Base-by-base conservation (phyloP, 2,888 invertebrate genomes). In the Bellardia pandia region DNA sequence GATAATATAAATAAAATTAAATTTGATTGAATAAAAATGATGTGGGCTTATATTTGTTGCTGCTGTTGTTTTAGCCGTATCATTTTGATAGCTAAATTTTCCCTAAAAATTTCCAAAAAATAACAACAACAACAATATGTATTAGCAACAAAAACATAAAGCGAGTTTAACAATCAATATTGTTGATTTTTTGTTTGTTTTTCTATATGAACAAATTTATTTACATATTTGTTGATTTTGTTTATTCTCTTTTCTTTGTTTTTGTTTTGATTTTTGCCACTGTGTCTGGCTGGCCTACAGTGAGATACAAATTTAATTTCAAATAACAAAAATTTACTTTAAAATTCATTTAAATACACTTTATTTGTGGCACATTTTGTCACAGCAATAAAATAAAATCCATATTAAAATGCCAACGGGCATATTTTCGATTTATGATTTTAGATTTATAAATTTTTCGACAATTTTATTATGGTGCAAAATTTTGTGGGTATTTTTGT, bases 1-100 rank as follows among this genome's bases (percentile, higher is more conserved):
- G 42, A 11, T 30, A 74, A 45, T 30, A 30, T n/a, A 69, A 71
- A 81, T 68, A 81, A 81, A 60, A 81, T 75, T 81, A 51, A 60
- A 66, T 81, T 75, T 75, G 74, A 75, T 68, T 68, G 75, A 81
- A 68, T 68, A 75, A 75, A 75, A 58, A 45, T 48, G 48, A 58
- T 45, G 56, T 33, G 33, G 45, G 23, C 48, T 30, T 30, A 58
- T 76, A 11, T 64, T 48, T 48, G 45, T 13, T 11, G 68, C 14
- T 68, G 42, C 0, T 13, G 6, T 14, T 6, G 7, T n/a, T 53
- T 37, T 23, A 40, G 56, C 53, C 6, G 13, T 40, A 72, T 56
- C 37, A 72, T 53, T 56, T 72, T 40, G 40, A 56, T 72, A n/a
- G 71, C 40, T 56, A 56, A 72, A 72, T 72, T 72, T 72, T 40